Conservation (phyloP, 2,113 vertebrate genomes). For the Paratilapia polleni region DNA sequence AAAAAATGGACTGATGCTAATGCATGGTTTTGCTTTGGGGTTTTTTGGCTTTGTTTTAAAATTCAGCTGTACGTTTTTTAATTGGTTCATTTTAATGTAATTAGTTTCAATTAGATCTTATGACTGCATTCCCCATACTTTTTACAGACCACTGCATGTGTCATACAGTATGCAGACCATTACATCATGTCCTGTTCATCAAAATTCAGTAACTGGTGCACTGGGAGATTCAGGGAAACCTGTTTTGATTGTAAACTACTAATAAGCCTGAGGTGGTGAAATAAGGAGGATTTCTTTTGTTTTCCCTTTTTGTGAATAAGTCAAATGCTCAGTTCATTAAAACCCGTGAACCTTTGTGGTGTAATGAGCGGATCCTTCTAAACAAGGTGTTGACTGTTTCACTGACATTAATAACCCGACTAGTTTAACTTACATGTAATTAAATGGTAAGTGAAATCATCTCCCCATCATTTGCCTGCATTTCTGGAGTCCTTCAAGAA, state of each 20-base stretch:
- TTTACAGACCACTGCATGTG: not conserved
- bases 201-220: not conserved
- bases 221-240: not conserved
- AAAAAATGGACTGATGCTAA: not conserved
- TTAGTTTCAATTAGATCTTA: not conserved
- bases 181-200: not conserved
- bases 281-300: not conserved
- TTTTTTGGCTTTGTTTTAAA: not conserved
- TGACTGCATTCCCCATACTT: not conserved
- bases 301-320: not conserved
- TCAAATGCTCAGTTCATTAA: not conserved
- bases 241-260: not conserved
- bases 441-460: slow-evolving; percentile 35
- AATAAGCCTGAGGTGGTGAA: not conserved
- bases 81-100: not conserved
- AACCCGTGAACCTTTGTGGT: not conserved
- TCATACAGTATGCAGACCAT: not conserved
- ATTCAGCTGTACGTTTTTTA: too few relatives aligned
- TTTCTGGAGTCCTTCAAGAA: slow-evolving; percentile 16
- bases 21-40: not conserved
- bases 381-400: not conserved
- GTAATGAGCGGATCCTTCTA: not conserved
- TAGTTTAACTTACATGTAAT: slow-evolving; percentile 53
- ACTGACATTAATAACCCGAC: not conserved
- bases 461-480: slow-evolving; percentile 19